Conservation (phyloP, 2,888 invertebrate genomes). For the Carcina quercana region DNA sequence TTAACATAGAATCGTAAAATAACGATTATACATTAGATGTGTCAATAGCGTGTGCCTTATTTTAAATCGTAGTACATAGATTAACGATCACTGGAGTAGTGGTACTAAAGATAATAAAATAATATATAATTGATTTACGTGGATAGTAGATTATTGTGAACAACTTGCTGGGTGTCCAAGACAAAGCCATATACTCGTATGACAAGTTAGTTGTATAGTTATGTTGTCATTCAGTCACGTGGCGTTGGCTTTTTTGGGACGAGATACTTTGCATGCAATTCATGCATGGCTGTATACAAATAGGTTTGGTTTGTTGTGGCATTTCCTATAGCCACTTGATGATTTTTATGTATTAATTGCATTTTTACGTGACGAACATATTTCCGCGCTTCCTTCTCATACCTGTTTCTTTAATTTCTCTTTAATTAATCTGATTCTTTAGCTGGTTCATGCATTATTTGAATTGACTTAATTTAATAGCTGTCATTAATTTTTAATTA, state of each 20-base stretch:
- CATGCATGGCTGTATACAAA: too few relatives aligned
- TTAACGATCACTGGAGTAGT: constrained; percentile 13
- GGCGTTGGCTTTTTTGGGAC: background rate
- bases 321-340: too few relatives aligned
- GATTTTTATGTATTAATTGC: too few relatives aligned
- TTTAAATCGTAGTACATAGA: constrained; percentile 24
- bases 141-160: background rate
- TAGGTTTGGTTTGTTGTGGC: too few relatives aligned
- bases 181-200: background rate
- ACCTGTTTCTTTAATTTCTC: too few relatives aligned
- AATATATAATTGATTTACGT: constrained; percentile 10
- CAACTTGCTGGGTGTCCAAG: too few relatives aligned
- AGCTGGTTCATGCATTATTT: too few relatives aligned
- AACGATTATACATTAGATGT: constrained; percentile 19
- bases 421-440: too few relatives aligned
- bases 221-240: background rate
- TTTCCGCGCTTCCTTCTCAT: too few relatives aligned
- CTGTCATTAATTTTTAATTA: background rate
- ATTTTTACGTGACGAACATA: too few relatives aligned
- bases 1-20: background rate
- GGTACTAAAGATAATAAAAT: constrained; percentile 15
- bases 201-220: background rate
- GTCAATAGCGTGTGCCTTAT: constrained; percentile 49
- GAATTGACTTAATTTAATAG: too few relatives aligned
- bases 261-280: too few relatives aligned